Percentiles rank a stretch among this genome's conserved stretches.
Conservation (phyloP, 2,797 vertebrate species). For the Tokudaia muenninki region DNA sequence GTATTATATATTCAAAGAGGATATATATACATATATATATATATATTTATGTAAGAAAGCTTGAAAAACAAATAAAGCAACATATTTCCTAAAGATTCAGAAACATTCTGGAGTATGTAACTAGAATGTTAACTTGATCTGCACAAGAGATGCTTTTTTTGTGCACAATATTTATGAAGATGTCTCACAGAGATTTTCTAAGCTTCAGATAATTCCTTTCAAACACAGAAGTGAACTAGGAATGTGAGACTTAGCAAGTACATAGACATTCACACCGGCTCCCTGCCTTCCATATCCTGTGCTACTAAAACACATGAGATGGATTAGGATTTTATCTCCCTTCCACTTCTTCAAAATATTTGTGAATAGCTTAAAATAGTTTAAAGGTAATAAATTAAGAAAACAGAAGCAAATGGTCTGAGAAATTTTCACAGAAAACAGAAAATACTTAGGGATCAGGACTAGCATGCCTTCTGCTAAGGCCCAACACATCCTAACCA, state of each 20-base stretch:
- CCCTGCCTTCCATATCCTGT: neutral
- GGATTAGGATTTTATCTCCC: neutral
- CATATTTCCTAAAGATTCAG: neutral
- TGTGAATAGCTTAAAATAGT: neutral
- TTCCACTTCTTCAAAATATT: neutral
- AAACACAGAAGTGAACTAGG: neutral
- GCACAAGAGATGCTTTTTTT: neutral
- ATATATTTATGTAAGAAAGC: neutral
- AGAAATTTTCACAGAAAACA: neutral
- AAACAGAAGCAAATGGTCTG: neutral
- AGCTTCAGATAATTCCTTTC: slow-evolving; percentile 7
- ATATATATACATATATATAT: neutral
- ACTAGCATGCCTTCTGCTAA: neutral
- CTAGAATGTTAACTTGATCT: slow-evolving; percentile 41
- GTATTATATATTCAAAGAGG: neutral
- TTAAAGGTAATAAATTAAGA: slow-evolving; percentile 20
- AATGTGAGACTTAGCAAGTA: neutral
- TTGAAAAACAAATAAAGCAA: neutral
- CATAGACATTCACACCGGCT: neutral
- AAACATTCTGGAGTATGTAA: neutral
- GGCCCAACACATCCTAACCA: neutral
- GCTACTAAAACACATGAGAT: neutral
- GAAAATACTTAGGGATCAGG: neutral
- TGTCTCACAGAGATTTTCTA: slow-evolving; percentile 25
- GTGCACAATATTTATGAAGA: neutral